phyloP scores from a whole-genome alignment of 2,797 vertebrate genomes.

The Lemur catta region DNA sequence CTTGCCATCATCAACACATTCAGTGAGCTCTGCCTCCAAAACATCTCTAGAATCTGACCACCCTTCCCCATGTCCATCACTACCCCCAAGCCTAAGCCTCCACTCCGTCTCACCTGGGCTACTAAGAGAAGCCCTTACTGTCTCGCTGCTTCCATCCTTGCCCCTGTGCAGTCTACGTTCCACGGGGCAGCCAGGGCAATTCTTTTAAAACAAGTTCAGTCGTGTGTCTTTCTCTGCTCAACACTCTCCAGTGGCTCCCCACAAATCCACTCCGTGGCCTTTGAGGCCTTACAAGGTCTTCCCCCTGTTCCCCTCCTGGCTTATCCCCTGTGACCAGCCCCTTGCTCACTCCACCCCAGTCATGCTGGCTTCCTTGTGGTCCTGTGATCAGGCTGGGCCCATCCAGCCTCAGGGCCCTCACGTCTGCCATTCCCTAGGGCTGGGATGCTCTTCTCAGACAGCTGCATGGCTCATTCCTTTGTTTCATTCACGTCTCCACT shows the following conservation, averaged over 20 bases:
- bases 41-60: no score
- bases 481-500: background rate
- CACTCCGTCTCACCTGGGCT: background rate
- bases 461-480: background rate
- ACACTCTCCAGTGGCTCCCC: background rate
- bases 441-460: background rate
- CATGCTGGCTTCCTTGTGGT: background rate
- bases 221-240: background rate
- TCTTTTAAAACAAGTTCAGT: background rate
- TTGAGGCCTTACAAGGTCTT: background rate
- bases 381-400: background rate
- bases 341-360: background rate
- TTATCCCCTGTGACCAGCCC: fast-evolving
- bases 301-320: background rate
- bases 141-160: background rate
- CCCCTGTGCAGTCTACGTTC: background rate
- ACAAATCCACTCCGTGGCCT: background rate
- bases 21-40: background rate
- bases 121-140: background rate
- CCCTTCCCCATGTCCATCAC: background rate
- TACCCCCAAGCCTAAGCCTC: background rate
- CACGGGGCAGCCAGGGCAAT: background rate
- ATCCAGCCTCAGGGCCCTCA: background rate
- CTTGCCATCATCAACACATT: background rate
- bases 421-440: background rate